Evolutionary conservation across 2,797 vertebrate species (phyloP).

Genomic region (Urosaurus nigricauda): DNA sequence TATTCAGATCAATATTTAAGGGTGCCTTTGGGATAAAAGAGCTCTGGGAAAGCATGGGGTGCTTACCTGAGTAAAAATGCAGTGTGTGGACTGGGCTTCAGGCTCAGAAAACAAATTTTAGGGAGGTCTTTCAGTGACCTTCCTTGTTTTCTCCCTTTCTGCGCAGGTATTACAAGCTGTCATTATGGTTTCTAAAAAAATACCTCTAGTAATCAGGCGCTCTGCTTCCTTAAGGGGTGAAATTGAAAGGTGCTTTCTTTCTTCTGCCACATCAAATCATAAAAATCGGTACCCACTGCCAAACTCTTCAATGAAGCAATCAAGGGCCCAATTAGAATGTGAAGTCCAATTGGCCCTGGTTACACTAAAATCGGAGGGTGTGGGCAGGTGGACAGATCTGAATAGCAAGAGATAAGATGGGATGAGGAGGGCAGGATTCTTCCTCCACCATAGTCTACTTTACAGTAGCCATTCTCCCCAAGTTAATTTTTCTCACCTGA

Average conservation of each 20-base stretch:
- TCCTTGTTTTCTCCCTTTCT: too few species aligned
- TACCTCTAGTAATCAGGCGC: not conserved
- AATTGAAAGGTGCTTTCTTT: not conserved
- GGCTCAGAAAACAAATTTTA: not conserved
- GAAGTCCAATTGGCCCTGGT: not conserved
- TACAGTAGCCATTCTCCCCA: not conserved
- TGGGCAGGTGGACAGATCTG: not conserved
- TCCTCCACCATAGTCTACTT: not conserved
- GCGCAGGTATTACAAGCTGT: not conserved
- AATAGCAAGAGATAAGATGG: not conserved
- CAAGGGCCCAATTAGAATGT: not conserved
- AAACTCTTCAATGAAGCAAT: not conserved
- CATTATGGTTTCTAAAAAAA: not conserved
- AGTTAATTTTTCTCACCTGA: not conserved
- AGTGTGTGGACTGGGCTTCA: not conserved
- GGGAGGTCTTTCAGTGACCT: too few species aligned
- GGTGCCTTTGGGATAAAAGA: not conserved
- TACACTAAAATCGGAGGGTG: not conserved
- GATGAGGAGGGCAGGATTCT: not conserved
- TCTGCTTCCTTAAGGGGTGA: not conserved
- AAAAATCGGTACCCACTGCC: not conserved
- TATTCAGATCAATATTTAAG: too few species aligned
- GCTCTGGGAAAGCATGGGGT: not conserved
- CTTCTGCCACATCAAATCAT: not conserved
- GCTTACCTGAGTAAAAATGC: not conserved